These are phyloP conservation scores for Pseudomyrmex dendroicus DNA, from an alignment of 1,140 invertebrate genomes.

Conservation along the genomic window DNA sequence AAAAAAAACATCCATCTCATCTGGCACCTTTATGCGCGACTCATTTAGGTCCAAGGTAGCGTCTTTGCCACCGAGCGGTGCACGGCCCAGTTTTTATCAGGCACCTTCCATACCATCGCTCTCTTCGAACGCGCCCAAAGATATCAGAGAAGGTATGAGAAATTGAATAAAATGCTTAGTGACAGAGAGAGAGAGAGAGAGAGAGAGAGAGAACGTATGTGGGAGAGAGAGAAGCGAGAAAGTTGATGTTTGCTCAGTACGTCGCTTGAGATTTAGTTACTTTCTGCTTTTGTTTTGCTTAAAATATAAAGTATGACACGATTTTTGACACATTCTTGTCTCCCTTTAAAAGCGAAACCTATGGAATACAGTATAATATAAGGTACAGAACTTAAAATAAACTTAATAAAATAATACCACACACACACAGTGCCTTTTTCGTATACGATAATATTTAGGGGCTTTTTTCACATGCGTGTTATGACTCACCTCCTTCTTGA, in stretches of 20 bases:
- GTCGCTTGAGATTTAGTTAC: constrained; percentile 65
- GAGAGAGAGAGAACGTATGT: neutral
- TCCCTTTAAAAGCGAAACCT: constrained; percentile 82
- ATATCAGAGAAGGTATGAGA: constrained; percentile 83
- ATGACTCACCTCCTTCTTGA: constrained; percentile 67
- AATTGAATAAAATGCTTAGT: neutral
- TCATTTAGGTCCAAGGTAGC: constrained; percentile 80
- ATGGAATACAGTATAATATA: constrained; percentile 83
- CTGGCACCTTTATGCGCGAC: no score
- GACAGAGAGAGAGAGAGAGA: neutral
- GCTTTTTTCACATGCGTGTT: constrained; percentile 70
- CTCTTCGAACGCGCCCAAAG: constrained; percentile 79
- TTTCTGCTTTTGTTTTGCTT: constrained; percentile 66
- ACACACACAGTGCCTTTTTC: constrained; percentile 52
- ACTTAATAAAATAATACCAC: constrained; percentile 59
- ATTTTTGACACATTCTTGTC: constrained; percentile 77
- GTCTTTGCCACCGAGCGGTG: constrained; percentile 78
- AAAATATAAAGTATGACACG: constrained; percentile 60
- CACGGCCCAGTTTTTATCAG: constrained; percentile 81
- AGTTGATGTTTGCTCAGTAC: constrained; percentile 65
- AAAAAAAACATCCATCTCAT: no score
- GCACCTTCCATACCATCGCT: constrained; percentile 81
- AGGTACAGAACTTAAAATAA: constrained; percentile 79
- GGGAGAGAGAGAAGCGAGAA: constrained; percentile 6
- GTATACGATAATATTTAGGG: constrained; percentile 50